Conservation (phyloP, 2,888 invertebrate species). For the Oscheius sp. region DNA sequence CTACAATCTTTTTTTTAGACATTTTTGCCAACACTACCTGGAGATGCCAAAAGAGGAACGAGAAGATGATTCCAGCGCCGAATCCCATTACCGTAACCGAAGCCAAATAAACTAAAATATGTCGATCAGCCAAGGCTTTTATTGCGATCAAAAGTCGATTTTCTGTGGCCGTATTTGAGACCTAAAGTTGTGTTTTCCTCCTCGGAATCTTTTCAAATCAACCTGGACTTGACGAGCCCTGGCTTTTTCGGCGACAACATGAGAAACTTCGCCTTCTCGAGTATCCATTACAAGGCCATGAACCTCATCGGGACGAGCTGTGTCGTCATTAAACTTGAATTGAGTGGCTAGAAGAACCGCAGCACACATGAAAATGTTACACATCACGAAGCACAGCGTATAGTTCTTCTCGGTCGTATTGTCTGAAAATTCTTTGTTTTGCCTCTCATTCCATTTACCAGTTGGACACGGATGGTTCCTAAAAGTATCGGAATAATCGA, state of each 20-base stretch:
- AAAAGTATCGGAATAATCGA: constrained; percentile 95
- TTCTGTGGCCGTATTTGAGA: constrained; percentile 31
- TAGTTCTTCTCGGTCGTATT: constrained; percentile 88
- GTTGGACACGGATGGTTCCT: constrained; percentile 74
- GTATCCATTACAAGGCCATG: constrained; percentile 68
- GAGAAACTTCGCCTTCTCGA: constrained; percentile 64
- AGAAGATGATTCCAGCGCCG: constrained; percentile 96
- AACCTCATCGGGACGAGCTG: constrained; percentile 54
- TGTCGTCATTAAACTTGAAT: constrained; percentile 62
- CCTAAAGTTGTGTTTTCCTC: constrained; percentile 7
- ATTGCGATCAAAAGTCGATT: constrained; percentile 42
- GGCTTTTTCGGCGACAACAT: constrained; percentile 68
- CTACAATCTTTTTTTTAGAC: constrained; percentile 37
- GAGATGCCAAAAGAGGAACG: constrained; percentile 98
- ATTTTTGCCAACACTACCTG: constrained; percentile 70
- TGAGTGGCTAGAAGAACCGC: constrained; percentile 80
- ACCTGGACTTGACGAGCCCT: constrained; percentile 62
- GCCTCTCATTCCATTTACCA: neutral
- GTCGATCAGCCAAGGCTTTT: constrained; percentile 54
- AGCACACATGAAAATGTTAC: constrained; percentile 93
- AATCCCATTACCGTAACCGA: constrained; percentile 99
- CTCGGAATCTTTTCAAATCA: too few relatives aligned
- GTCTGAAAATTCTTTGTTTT: constrained; percentile 39
- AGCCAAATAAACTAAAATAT: constrained; percentile 72
- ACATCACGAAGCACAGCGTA: constrained; percentile 96